A percentile compares a stretch with the other conserved stretches of the same genome.
Conservation (phyloP, 37 sponge, comb jelly and placozoan species). For the Ianthella basta region DNA sequence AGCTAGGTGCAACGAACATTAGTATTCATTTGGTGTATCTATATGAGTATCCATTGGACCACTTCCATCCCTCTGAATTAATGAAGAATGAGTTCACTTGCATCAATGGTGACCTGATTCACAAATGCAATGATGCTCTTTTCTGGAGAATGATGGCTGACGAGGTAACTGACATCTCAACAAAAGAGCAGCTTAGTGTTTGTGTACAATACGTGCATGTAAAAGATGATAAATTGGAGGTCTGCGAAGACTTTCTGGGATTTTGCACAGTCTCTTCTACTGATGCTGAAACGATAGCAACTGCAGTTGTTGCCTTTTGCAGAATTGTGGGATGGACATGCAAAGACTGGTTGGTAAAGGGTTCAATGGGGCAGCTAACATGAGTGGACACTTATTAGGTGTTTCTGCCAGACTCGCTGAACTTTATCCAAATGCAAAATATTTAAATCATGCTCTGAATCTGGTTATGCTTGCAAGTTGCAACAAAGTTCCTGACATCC, state of each 20-base stretch:
- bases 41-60: too few relatives aligned
- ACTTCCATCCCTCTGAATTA: too few relatives aligned
- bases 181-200: too few relatives aligned
- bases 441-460: conserved; percentile 48
- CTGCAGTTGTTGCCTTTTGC: conserved; percentile 1
- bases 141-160: too few relatives aligned
- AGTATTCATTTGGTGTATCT: too few relatives aligned
- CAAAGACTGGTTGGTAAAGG: conserved; percentile 30
- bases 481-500: conserved; percentile 29
- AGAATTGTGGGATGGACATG: too few relatives aligned
- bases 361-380: conserved; percentile 35
- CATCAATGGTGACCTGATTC: too few relatives aligned
- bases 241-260: conserved; percentile 34
- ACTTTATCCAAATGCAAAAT: conserved; percentile 25
- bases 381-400: conserved; percentile 34
- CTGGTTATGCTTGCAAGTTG: conserved; percentile 44
- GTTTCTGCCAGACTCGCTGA: conserved; percentile 15
- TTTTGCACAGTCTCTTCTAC: conserved; percentile 28
- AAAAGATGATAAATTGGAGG: conserved; percentile 13
- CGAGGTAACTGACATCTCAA: too few relatives aligned
- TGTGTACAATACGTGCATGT: too few relatives aligned
- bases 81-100: too few relatives aligned
- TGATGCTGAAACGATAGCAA: conserved; percentile 22
- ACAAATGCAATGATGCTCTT: too few relatives aligned
- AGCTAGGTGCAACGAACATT: too few relatives aligned